Percentiles rank a stretch among this genome's conserved stretches.
Evolutionary conservation across 2,113 vertebrate genomes (phyloP).

Genomic region (Catharus bicknelli): DNA sequence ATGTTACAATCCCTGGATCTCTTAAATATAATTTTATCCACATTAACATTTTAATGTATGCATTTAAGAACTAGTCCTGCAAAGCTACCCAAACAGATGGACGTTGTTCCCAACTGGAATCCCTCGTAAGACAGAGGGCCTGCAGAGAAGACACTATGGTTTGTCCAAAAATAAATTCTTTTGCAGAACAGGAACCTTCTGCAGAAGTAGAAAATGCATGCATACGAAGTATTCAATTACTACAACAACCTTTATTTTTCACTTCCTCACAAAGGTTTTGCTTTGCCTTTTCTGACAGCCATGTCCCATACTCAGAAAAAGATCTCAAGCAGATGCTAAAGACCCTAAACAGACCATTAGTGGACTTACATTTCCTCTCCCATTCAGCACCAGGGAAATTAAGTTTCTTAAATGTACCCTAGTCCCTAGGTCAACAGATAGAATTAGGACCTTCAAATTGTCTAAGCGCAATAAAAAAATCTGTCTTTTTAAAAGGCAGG

Average conservation of each 20-base stretch:
- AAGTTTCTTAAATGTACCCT: neutral
- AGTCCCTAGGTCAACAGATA: neutral
- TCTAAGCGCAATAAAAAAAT: neutral
- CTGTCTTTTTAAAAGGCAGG: neutral
- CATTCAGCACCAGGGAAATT: neutral
- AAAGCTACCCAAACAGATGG: neutral
- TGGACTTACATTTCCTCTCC: neutral
- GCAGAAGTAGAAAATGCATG: neutral
- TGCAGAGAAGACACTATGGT: neutral
- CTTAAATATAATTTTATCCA: neutral
- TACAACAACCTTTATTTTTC: conserved; percentile 33
- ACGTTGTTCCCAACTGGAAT: neutral
- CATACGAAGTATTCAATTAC: neutral
- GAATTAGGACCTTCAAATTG: neutral
- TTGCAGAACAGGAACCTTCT: conserved; percentile 41
- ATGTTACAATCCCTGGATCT: neutral
- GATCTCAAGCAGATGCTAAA: neutral
- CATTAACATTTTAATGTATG: neutral
- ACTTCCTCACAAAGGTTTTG: conserved; percentile 13
- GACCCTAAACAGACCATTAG: neutral
- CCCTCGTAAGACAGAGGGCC: neutral
- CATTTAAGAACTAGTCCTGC: neutral
- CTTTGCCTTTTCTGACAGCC: neutral
- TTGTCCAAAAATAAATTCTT: conserved; percentile 25
- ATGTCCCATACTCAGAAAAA: neutral